These are phyloP conservation scores for Metacarcinus magister DNA, from an alignment of 2,888 invertebrate genomes.

Conservation along the genomic window DNA sequence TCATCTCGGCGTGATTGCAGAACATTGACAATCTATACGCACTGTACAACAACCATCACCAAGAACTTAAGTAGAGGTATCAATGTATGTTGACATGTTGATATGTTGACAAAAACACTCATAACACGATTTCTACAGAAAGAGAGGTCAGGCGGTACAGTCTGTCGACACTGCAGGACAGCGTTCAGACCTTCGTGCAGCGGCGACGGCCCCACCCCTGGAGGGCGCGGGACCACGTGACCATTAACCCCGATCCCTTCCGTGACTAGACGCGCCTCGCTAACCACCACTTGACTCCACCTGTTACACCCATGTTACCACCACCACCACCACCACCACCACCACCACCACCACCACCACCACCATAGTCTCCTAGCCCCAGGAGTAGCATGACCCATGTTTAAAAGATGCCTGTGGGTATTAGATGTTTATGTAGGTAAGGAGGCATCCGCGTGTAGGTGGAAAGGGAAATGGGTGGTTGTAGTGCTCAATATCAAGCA, in stretches of 20 bases:
- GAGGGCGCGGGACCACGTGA: conserved; percentile 3
- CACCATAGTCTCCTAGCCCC: neutral
- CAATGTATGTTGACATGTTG: too few relatives aligned
- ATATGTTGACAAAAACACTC: neutral
- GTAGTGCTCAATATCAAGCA: too few relatives aligned
- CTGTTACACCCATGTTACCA: neutral
- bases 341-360: neutral
- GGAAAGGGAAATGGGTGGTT: too few relatives aligned
- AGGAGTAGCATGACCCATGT: neutral
- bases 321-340: neutral
- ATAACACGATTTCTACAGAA: neutral
- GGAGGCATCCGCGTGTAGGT: neutral
- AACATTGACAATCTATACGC: neutral
- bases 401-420: neutral
- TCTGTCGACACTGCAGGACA: neutral
- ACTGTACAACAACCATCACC: neutral
- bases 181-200: neutral
- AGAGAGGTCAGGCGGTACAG: neutral
- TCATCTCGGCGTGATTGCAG: neutral
- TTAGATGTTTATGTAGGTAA: neutral
- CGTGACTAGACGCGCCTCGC: conserved; percentile 45
- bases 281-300: conserved; percentile 40
- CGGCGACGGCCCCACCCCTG: neutral
- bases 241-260: conserved; percentile 8
- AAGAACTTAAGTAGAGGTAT: too few relatives aligned